Conservation (phyloP, 2,113 vertebrate genomes). For the Scomber scombrus region DNA sequence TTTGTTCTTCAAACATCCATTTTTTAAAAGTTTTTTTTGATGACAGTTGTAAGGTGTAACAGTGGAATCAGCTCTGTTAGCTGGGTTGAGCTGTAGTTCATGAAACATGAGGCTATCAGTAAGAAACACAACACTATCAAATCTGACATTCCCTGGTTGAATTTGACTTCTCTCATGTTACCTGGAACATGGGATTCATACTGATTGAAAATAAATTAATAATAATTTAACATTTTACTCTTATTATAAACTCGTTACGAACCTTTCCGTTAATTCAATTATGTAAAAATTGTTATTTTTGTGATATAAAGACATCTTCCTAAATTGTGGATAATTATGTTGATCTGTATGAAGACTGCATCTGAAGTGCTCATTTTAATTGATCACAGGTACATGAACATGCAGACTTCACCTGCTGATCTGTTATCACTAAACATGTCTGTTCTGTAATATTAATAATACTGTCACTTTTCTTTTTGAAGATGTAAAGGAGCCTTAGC, state of each 20-base stretch:
- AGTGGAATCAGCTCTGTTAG: not conserved
- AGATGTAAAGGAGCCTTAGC: constrained; percentile 20
- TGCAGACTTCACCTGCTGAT: not conserved
- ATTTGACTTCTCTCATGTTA: not conserved
- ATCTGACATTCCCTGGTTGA: not conserved
- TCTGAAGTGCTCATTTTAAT: not conserved
- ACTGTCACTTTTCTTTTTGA: constrained; percentile 12
- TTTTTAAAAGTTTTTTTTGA: not conserved
- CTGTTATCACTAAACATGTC: not conserved
- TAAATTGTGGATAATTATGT: not conserved
- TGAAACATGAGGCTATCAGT: not conserved
- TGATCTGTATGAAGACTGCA: not conserved
- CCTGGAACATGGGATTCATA: not conserved
- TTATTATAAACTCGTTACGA: not conserved
- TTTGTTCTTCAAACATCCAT: not conserved
- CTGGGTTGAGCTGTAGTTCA: not conserved
- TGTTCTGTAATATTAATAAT: not conserved
- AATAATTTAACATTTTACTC: too few species aligned
- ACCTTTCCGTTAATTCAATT: not conserved
- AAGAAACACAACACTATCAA: not conserved
- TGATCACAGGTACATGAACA: not conserved
- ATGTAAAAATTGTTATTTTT: not conserved
- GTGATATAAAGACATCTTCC: not conserved
- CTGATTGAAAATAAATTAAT: too few species aligned
- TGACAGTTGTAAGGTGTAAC: not conserved